phyloP scores from a whole-genome alignment of 1,140 invertebrate species.

The Myzus persicae region DNA sequence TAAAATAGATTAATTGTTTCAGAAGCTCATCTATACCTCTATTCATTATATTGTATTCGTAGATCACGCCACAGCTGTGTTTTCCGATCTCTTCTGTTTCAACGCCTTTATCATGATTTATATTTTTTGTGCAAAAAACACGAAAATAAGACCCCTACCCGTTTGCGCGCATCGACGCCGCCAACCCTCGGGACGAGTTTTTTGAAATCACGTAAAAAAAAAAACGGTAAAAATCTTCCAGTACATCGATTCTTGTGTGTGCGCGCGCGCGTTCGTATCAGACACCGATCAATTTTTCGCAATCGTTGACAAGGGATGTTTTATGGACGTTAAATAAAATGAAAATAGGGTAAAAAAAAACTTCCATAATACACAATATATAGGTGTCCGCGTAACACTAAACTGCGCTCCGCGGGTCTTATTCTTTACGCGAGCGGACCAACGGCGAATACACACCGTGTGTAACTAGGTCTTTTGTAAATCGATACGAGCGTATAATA shows the following conservation, averaged over 20 bases:
- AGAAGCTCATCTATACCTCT: background rate
- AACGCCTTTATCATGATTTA: constrained; percentile 7
- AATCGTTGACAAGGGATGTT: constrained; percentile 23
- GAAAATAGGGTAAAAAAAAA: constrained; percentile 2
- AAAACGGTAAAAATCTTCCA: constrained; percentile 55
- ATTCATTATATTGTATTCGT: background rate
- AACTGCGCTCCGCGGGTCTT: constrained; percentile 20
- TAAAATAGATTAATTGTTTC: constrained; percentile 18
- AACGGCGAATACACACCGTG: background rate
- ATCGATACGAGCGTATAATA: constrained; percentile 21
- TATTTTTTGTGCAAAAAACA: background rate
- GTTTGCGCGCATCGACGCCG: background rate
- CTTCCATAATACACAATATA: background rate
- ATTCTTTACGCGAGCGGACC: constrained; percentile 10
- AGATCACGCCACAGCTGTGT: background rate
- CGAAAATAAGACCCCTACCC: background rate
- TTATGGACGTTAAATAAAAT: constrained; percentile 23
- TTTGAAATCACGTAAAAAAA: constrained; percentile 8
- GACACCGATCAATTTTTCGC: constrained; percentile 32
- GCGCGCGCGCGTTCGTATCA: background rate
- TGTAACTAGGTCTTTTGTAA: constrained; percentile 40
- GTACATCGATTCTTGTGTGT: constrained; percentile 50
- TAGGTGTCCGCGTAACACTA: constrained; percentile 52
- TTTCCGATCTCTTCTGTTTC: constrained; percentile 19
- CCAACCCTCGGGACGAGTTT: background rate